phyloP scores from a whole-genome alignment of 2,888 invertebrate genomes.

The Nymphalis urticae region DNA sequence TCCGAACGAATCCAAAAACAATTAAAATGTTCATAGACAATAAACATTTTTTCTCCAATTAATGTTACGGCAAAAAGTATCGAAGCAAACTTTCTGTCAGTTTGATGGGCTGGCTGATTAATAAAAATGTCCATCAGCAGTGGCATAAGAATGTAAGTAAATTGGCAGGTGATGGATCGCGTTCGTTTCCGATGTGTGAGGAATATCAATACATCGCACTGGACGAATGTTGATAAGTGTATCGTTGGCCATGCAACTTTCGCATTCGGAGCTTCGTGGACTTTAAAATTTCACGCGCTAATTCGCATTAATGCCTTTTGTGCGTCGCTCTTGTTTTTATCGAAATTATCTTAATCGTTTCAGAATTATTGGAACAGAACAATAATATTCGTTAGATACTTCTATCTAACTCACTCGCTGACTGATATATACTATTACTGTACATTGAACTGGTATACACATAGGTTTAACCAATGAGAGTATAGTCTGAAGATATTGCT shows the following conservation, averaged over 20 bases:
- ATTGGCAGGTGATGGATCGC: slow-evolving; percentile 44
- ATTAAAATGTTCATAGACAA: slow-evolving; percentile 20
- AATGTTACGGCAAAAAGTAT: slow-evolving; percentile 27
- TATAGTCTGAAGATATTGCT: background rate
- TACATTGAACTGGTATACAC: too few species aligned
- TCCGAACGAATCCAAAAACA: slow-evolving; percentile 10
- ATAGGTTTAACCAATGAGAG: background rate
- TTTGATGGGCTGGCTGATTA: slow-evolving; percentile 37
- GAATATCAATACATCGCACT: slow-evolving; percentile 38
- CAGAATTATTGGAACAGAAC: too few species aligned
- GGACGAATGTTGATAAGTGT: slow-evolving; percentile 40
- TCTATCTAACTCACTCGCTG: too few species aligned
- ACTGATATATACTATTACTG: too few species aligned
- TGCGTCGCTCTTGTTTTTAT: background rate
- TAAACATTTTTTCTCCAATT: slow-evolving; percentile 25
- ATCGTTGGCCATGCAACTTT: slow-evolving; percentile 38
- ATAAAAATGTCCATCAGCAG: slow-evolving; percentile 41
- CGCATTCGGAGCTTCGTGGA: slow-evolving; percentile 12
- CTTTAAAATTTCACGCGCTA: slow-evolving; percentile 2
- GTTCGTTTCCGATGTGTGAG: slow-evolving; percentile 34
- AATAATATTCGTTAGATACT: background rate
- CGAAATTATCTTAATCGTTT: background rate
- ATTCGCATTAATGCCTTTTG: background rate
- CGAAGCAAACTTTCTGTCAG: slow-evolving; percentile 31
- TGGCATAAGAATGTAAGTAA: slow-evolving; percentile 43